A percentile compares a stretch with the other conserved stretches of the same genome.
These are phyloP conservation scores for Neotoma lepida DNA, from an alignment of 2,113 vertebrate genomes.

Conservation along the genomic window DNA sequence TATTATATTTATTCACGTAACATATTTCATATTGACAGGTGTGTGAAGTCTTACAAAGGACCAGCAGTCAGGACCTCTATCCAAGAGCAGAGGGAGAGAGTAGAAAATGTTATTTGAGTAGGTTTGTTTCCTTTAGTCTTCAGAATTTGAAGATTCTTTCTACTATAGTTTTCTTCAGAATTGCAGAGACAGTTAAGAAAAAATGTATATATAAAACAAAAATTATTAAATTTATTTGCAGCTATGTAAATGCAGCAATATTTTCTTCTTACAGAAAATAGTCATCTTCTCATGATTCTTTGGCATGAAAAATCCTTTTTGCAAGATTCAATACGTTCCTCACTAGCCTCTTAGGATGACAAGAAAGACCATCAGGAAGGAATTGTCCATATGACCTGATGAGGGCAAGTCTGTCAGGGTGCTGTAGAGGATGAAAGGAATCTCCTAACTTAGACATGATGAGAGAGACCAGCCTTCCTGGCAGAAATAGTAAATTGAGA, in stretches of 20 bases:
- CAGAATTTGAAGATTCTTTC: not conserved
- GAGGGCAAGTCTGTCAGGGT: not conserved
- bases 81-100: not conserved
- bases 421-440: not conserved
- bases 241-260: not conserved
- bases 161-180: not conserved
- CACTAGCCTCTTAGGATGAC: not conserved
- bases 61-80: not conserved
- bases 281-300: not conserved
- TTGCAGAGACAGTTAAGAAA: not conserved
- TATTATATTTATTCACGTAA: not conserved
- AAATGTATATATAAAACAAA: not conserved
- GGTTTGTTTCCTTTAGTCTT: not conserved
- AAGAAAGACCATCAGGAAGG: not conserved
- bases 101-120: not conserved
- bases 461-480: not conserved
- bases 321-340: not conserved
- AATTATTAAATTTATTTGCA: not conserved
- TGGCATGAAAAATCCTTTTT: not conserved
- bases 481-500: not conserved
- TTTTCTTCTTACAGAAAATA: not conserved
- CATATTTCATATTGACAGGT: not conserved
- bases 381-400: not conserved
- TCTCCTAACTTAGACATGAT: not conserved
- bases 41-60: not conserved